phyloP scores from a whole-genome alignment of 2,888 invertebrate genomes.

The Fragum sueziense region DNA sequence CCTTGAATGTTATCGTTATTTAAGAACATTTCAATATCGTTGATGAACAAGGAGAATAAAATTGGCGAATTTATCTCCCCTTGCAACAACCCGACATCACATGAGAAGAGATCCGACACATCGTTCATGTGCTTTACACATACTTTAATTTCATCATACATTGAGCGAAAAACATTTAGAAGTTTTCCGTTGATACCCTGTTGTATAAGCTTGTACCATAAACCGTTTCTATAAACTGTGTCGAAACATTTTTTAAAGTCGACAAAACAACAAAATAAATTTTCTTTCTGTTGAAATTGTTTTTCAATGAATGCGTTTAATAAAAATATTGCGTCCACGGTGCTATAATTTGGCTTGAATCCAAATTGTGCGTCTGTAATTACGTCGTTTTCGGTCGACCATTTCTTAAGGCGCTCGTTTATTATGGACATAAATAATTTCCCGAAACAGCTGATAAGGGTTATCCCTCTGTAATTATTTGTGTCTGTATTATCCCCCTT shows the following conservation, averaged over 20 bases:
- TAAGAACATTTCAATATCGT: slow-evolving; percentile 26
- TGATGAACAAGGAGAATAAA: slow-evolving; percentile 32
- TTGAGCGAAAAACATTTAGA: slow-evolving; percentile 30
- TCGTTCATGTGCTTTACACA: slow-evolving; percentile 29
- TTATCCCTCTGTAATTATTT: no score
- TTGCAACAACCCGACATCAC: slow-evolving; percentile 29
- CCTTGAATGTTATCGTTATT: background rate
- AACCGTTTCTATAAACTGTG: slow-evolving; percentile 32
- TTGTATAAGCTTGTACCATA: slow-evolving; percentile 49
- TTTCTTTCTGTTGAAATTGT: no score
- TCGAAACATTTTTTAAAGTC: slow-evolving; percentile 49
- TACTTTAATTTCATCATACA: slow-evolving; percentile 37
- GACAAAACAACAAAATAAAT: slow-evolving; percentile 45
- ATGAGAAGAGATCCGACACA: slow-evolving; percentile 34
- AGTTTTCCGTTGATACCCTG: slow-evolving; percentile 39
- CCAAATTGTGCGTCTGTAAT: slow-evolving; percentile 54
- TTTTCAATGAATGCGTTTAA: no score
- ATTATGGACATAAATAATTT: no score
- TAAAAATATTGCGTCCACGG: slow-evolving; percentile 53
- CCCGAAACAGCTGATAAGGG: no score
- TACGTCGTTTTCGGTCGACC: slow-evolving; percentile 28
- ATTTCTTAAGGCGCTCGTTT: no score
- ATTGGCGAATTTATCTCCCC: slow-evolving; percentile 33
- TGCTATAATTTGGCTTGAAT: slow-evolving; percentile 38
- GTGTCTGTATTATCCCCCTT: no score